These are phyloP conservation scores for Hestina assimilis DNA, from an alignment of 1,140 invertebrate genomes.

Conservation along the genomic window DNA sequence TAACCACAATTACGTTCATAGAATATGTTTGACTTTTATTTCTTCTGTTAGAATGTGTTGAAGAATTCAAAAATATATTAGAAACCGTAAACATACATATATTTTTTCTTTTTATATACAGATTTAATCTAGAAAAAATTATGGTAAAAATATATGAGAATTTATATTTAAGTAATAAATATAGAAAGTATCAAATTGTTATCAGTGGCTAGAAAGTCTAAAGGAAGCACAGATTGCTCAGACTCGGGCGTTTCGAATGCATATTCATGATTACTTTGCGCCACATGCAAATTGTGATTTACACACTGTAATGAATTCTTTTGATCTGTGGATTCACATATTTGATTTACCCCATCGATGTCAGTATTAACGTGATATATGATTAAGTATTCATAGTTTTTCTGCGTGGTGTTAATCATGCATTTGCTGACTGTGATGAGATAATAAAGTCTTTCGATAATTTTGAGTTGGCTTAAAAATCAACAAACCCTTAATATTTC, in stretches of 20 bases:
- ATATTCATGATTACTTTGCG: conserved; percentile 72
- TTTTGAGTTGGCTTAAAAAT: too few species aligned
- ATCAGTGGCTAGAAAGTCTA: conserved; percentile 7
- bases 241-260: conserved; percentile 64
- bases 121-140: too few species aligned
- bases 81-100: too few species aligned
- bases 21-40: too few species aligned
- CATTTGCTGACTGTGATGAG: too few species aligned
- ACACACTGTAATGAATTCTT: conserved; percentile 78
- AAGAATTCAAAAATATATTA: too few species aligned
- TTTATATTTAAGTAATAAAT: neutral
- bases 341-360: conserved; percentile 76
- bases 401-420: conserved; percentile 7
- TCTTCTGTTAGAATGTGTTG: neutral
- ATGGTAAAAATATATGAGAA: too few species aligned
- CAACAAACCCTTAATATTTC: too few species aligned
- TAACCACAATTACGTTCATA: too few species aligned
- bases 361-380: conserved; percentile 61
- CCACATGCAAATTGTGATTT: conserved; percentile 77
- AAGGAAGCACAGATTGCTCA: conserved; percentile 65
- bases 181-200: neutral
- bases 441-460: too few species aligned
- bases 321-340: conserved; percentile 77
- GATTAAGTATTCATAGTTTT: conserved; percentile 75
- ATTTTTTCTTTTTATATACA: too few species aligned